Evolutionary conservation across 2,888 invertebrate genomes (phyloP).

Genomic region (Lydus trimaculatus): DNA sequence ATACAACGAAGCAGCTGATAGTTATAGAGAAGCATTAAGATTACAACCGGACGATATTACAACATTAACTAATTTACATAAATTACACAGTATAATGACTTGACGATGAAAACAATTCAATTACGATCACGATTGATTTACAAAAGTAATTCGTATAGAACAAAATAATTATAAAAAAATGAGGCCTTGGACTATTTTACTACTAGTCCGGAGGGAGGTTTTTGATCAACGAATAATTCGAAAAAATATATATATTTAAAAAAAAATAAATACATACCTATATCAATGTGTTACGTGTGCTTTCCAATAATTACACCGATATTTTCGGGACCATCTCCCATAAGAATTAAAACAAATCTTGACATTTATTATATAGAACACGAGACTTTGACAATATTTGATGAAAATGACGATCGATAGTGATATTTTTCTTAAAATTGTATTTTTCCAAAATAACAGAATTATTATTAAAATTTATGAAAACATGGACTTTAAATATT

Average conservation of each 20-base stretch:
- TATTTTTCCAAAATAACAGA: conserved; percentile 29
- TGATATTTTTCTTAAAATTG: conserved; percentile 53
- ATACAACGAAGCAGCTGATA: conserved; percentile 83
- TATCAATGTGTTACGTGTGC: conserved; percentile 34
- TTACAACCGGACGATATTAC: conserved; percentile 89
- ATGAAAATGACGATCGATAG: conserved; percentile 55
- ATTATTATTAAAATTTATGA: too few species aligned
- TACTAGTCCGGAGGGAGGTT: conserved; percentile 25
- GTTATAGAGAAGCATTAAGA: conserved; percentile 85
- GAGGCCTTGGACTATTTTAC: not conserved
- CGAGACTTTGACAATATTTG: conserved; percentile 56
- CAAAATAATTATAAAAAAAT: not conserved
- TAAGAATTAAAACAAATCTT: conserved; percentile 18
- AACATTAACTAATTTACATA: conserved; percentile 88
- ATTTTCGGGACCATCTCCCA: conserved; percentile 41
- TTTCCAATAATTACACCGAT: conserved; percentile 28
- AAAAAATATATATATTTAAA: conserved; percentile 19
- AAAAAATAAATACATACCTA: not conserved
- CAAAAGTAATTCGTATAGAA: not conserved
- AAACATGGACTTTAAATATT: not conserved
- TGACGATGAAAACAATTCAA: conserved; percentile 53
- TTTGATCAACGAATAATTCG: conserved; percentile 47
- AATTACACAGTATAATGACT: conserved; percentile 68
- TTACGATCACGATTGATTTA: not conserved
- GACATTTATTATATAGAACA: conserved; percentile 37